Base-by-base conservation (phyloP, 2,797 vertebrate species). In the Macrochelys suwanniensis region DNA sequence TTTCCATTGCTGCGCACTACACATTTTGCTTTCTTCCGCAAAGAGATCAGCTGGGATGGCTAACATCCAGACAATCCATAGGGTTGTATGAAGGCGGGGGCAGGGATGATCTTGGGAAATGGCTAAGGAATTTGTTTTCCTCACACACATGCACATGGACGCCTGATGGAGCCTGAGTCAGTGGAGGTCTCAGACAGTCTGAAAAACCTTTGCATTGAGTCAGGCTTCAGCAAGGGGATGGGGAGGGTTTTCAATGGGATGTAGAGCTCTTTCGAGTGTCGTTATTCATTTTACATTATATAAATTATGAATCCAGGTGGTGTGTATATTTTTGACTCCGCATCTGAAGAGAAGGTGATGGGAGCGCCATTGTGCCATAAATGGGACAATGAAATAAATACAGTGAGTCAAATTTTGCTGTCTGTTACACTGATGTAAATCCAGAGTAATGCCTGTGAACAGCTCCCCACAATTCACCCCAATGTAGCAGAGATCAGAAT, bases 1-100 rank as follows among this genome's bases (percentile, higher is more conserved):
- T 0, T 0, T 6, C 78, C 68, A n/a, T 61, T 82, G 33, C 57
- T 2, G 4, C 0, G 1, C 26, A 23, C 11, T 7, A 50, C 31
- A 50, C 42, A 42, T 26, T 13, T 5, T 3, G 2, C 45, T 33
- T 37, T 15, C 28, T 23, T 71, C 2, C 77, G 47, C 16, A 37
- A 17, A n/a, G 2, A 2, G 0, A n/a, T 94, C 54, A 11, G 8
- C 49, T 11, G 5, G 6, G 28, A 50, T 2, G 6, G 83, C 74
- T 49, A 8, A 86, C n/a, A 3, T 28, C 37, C 37, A 42, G 6
- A 47, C n/a, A 65, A 2, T 8, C 47, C 25, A 65, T 57, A 28
- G 26, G 31, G 11, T 11, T 7, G 2, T 42, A 2, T 3, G 23
- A 26, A 25, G 68, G 33, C 16, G 80, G 54, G 6, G 12, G 47